A percentile compares a stretch with the other conserved stretches of the same genome.
These are phyloP conservation scores for Apocrypta bakeri DNA, from an alignment of 1,140 invertebrate genomes.

Conservation along the genomic window DNA sequence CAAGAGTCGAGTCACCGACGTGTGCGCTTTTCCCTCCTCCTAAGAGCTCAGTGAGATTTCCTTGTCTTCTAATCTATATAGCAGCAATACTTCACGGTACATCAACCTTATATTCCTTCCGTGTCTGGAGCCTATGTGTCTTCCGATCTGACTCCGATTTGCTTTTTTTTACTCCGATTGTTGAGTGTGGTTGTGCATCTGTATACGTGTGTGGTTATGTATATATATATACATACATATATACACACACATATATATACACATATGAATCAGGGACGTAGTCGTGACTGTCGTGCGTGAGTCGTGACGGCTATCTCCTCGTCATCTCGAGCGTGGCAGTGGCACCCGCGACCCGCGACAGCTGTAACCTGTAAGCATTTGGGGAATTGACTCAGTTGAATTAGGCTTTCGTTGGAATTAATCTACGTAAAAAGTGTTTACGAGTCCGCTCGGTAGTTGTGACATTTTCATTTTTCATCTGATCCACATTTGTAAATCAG, in stretches of 20 bases:
- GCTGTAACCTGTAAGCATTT: conserved; percentile 36
- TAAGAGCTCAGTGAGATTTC: not conserved
- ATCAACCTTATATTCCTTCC: not conserved
- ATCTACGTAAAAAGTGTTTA: not conserved
- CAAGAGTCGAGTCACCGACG: conserved; percentile 33
- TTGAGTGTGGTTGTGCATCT: not conserved
- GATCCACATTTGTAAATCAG: conserved; percentile 23
- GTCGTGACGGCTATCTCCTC: not conserved
- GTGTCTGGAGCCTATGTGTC: not conserved
- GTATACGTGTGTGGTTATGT: not conserved
- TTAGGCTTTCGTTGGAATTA: not conserved
- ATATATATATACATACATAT: no score
- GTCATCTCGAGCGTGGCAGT: conserved; percentile 28
- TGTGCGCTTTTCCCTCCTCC: not conserved
- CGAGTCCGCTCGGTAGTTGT: not conserved
- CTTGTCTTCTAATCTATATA: not conserved
- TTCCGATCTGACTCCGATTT: not conserved
- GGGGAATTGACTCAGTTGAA: not conserved
- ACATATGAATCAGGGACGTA: not conserved
- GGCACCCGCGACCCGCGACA: no score
- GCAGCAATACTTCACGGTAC: not conserved
- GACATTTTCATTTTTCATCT: not conserved
- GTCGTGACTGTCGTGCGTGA: no score
- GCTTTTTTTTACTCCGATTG: not conserved
- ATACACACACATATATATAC: not conserved